Conservation (phyloP, 2,797 vertebrate species). For the Trematomus bernacchii region DNA sequence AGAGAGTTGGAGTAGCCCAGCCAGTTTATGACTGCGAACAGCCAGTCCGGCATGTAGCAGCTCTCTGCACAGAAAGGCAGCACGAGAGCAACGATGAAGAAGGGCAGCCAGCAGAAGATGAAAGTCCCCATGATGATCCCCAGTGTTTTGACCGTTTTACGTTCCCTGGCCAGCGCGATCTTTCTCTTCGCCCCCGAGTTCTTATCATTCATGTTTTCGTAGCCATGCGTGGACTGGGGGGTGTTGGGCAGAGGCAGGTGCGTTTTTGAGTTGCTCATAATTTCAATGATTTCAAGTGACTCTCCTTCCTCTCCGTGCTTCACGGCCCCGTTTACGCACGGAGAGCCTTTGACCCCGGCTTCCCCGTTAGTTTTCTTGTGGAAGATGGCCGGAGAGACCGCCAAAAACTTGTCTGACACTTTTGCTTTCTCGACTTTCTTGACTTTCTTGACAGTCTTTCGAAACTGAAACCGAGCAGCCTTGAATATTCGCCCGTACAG, state of each 20-base stretch:
- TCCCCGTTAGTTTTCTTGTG: conserved; percentile 88
- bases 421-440: conserved; percentile 89
- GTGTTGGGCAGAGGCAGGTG: conserved; percentile 89
- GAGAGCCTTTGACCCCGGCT: conserved; percentile 72
- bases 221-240: conserved; percentile 78
- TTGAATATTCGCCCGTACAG: conserved; percentile 96
- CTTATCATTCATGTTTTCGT: conserved; percentile 89
- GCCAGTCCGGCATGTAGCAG: conserved; percentile 93
- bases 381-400: conserved; percentile 83
- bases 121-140: conserved; percentile 99
- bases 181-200: conserved; percentile 91
- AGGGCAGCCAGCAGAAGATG: conserved; percentile 98
- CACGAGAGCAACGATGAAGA: conserved; percentile 97
- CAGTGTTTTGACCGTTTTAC: conserved; percentile 96
- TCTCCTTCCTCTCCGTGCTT: conserved; percentile 87
- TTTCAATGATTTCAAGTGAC: conserved; percentile 92
- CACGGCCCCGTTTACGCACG: conserved; percentile 91
- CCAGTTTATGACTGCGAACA: conserved; percentile 96
- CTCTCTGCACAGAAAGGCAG: conserved; percentile 93
- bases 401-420: conserved; percentile 79
- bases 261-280: conserved; percentile 88
- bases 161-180: conserved; percentile 93
- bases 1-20: conserved; percentile 98
- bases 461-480: conserved; percentile 95
- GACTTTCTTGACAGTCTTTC: conserved; percentile 93